These are phyloP conservation scores for Meandrusa payeni DNA, from an alignment of 2,888 invertebrate genomes.

Conservation along the genomic window DNA sequence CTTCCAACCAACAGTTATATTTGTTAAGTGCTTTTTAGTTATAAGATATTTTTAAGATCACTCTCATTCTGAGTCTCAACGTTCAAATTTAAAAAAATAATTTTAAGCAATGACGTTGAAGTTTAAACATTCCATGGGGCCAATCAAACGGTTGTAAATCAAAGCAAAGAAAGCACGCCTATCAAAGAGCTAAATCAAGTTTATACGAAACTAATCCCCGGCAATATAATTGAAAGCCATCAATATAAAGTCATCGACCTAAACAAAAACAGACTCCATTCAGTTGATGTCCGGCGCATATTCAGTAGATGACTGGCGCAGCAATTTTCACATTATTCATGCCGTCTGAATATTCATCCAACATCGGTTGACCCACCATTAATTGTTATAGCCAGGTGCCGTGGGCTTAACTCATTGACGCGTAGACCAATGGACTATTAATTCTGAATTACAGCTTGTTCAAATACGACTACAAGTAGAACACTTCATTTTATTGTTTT, in stretches of 20 bases:
- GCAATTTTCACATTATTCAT: conserved; percentile 69
- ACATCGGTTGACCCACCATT: conserved; percentile 65
- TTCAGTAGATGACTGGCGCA: conserved; percentile 54
- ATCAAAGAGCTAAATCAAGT: conserved; percentile 24
- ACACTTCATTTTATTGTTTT: too few relatives aligned
- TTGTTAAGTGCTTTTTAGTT: too few relatives aligned
- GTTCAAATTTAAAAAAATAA: too few relatives aligned
- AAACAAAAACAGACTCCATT: conserved; percentile 47
- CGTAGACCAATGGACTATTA: conserved; percentile 21
- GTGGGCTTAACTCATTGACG: conserved; percentile 41
- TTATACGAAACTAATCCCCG: conserved; percentile 23
- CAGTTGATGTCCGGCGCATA: conserved; percentile 55
- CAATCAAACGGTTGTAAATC: conserved; percentile 24
- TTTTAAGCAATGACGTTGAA: conserved; percentile 12
- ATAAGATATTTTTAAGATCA: too few relatives aligned
- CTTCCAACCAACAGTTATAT: too few relatives aligned
- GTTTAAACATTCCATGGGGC: conserved; percentile 7
- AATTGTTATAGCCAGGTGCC: conserved; percentile 65
- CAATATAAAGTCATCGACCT: conserved; percentile 50
- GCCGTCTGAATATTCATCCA: conserved; percentile 70
- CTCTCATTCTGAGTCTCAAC: too few relatives aligned
- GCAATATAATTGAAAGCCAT: conserved; percentile 34
- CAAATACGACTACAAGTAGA: conserved; percentile 9
- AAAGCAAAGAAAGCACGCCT: conserved; percentile 22
- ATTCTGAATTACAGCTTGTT: conserved; percentile 23